Evolutionary conservation across 2,797 vertebrate genomes (phyloP).

Genomic region (Protonibea diacanthus): DNA sequence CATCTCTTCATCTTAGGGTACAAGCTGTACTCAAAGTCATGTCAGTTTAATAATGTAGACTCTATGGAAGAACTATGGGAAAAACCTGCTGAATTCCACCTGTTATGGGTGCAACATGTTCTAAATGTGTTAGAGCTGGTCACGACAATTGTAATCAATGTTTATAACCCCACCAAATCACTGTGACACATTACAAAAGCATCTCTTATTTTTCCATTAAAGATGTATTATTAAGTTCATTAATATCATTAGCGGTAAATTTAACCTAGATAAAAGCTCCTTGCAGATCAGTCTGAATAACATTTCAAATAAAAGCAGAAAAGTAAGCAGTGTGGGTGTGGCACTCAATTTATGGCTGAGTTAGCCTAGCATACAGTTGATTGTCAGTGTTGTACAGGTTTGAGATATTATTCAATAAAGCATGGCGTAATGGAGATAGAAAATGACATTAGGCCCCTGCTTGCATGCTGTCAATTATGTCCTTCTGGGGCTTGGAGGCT

Average conservation of each 20-base stretch:
- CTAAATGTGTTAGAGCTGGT: no score
- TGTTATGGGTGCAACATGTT: no score
- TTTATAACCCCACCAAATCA: no score
- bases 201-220: neutral
- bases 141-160: no score
- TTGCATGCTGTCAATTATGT: constrained; percentile 79
- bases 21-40: neutral
- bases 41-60: no score
- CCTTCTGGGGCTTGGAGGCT: constrained; percentile 55
- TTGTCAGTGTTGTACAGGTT: constrained; percentile 60
- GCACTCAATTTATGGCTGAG: neutral
- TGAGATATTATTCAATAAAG: constrained; percentile 74
- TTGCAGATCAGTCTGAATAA: neutral
- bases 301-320: constrained; percentile 36
- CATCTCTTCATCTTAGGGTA: neutral
- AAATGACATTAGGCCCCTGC: constrained; percentile 67
- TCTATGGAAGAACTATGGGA: no score
- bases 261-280: neutral
- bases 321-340: constrained; percentile 36
- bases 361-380: constrained; percentile 19
- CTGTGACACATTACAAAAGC: no score
- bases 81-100: no score
- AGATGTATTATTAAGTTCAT: neutral
- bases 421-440: constrained; percentile 72
- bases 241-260: neutral